phyloP scores from a whole-genome alignment of 2,797 vertebrate species.

The Knipowitschia caucasica region DNA sequence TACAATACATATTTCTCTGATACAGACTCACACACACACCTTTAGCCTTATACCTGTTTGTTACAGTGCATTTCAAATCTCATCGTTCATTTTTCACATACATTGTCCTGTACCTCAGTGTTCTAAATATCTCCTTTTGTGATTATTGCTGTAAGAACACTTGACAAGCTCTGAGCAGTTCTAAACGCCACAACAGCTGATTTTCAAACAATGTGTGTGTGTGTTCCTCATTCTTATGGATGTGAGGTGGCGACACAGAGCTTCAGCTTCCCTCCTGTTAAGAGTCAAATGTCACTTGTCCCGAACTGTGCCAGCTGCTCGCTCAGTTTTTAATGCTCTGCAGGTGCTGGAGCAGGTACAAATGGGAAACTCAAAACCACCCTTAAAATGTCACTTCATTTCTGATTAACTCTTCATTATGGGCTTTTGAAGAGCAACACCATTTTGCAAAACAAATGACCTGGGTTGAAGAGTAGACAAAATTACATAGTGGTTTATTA shows the following conservation, averaged over 20 bases:
- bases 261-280: slow-evolving; percentile 20
- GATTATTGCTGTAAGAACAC: no score
- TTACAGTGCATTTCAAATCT: no score
- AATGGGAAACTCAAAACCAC: slow-evolving; percentile 24
- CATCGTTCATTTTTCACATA: no score
- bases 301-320: slow-evolving; percentile 36
- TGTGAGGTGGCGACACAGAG: slow-evolving; percentile 13
- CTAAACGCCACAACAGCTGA: no score
- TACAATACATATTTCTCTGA: no score
- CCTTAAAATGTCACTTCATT: slow-evolving; percentile 24
- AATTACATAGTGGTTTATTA: no score
- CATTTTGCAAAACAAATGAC: not conserved
- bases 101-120: no score
- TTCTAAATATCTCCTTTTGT: no score
- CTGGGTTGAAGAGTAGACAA: not conserved
- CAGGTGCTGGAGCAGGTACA: slow-evolving; percentile 44
- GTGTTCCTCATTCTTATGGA: not conserved
- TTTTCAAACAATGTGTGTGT: not conserved
- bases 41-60: no score
- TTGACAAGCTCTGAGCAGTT: no score
- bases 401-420: slow-evolving; percentile 34
- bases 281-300: slow-evolving; percentile 26
- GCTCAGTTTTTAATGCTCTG: slow-evolving; percentile 18
- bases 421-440: slow-evolving; percentile 1
- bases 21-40: no score